Evolutionary conservation across 2,888 invertebrate genomes (phyloP).

Genomic region (Myopa testacea): DNA sequence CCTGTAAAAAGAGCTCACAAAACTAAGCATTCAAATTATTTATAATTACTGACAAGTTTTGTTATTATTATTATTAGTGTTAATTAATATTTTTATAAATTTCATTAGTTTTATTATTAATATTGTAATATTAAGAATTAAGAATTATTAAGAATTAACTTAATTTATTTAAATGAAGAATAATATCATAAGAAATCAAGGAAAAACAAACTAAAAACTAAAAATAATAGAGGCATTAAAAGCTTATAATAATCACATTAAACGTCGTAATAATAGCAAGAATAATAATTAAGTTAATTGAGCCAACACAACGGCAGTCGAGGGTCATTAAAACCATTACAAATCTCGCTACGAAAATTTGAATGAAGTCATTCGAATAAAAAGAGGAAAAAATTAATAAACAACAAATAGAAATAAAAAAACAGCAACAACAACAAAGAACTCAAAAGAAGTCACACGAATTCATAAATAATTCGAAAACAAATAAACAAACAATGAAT

Average conservation of each 20-base stretch:
- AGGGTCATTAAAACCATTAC: not conserved
- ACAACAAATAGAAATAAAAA: not conserved
- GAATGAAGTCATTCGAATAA: not conserved
- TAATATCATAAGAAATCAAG: too few relatives aligned
- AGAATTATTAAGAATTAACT: too few relatives aligned
- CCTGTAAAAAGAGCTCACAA: not conserved
- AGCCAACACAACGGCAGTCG: not conserved
- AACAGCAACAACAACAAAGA: not conserved
- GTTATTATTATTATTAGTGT: too few relatives aligned
- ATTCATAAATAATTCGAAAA: not conserved
- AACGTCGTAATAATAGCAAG: not conserved
- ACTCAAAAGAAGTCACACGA: not conserved
- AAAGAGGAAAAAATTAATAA: not conserved
- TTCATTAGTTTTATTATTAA: too few relatives aligned
- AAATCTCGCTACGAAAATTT: conserved; percentile 1
- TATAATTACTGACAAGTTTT: not conserved
- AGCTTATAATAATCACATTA: not conserved
- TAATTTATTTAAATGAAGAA: too few relatives aligned
- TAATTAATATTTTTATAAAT: too few relatives aligned
- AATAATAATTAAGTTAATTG: conserved; percentile 6
- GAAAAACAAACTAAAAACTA: too few relatives aligned
- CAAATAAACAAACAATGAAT: not conserved
- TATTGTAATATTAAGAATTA: too few relatives aligned
- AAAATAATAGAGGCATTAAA: too few relatives aligned
- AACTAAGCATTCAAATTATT: not conserved